phyloP scores from a whole-genome alignment of 1,140 invertebrate genomes.

The Drosophila trapezifrons region DNA sequence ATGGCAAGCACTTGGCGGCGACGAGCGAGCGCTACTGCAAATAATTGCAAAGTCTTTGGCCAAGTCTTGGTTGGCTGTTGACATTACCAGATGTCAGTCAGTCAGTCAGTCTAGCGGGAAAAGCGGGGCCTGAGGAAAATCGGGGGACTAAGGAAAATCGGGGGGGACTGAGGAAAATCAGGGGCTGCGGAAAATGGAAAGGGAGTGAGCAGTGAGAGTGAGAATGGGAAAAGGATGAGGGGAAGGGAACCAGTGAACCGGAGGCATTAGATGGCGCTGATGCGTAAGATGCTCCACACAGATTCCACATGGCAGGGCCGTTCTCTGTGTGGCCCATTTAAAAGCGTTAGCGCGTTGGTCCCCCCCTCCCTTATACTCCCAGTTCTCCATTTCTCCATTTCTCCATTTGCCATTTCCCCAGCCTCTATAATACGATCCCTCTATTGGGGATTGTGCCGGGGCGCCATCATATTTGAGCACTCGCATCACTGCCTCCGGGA shows the following conservation, averaged over 20 bases:
- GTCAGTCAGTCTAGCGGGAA: slow-evolving; percentile 29
- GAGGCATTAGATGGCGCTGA: slow-evolving; percentile 55
- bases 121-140: no score
- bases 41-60: slow-evolving; percentile 70
- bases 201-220: background rate
- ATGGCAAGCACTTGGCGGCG: slow-evolving; percentile 62
- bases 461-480: slow-evolving; percentile 61
- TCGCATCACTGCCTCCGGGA: slow-evolving; percentile 57
- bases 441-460: slow-evolving; percentile 13
- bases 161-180: no score
- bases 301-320: slow-evolving; percentile 45
- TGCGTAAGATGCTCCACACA: slow-evolving; percentile 55
- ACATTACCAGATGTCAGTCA: slow-evolving; percentile 57
- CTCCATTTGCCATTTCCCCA: slow-evolving; percentile 18
- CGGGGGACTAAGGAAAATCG: no score
- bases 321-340: slow-evolving; percentile 58
- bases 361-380: background rate
- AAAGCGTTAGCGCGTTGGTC: slow-evolving; percentile 61
- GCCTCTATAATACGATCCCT: slow-evolving; percentile 37
- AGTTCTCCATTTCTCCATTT: background rate
- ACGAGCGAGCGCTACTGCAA: slow-evolving; percentile 56
- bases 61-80: slow-evolving; percentile 61
- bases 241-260: slow-evolving; percentile 29
- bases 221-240: background rate
- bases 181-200: background rate